Base-by-base conservation (phyloP, 2,888 invertebrate species). In the Eilema griseolum region DNA sequence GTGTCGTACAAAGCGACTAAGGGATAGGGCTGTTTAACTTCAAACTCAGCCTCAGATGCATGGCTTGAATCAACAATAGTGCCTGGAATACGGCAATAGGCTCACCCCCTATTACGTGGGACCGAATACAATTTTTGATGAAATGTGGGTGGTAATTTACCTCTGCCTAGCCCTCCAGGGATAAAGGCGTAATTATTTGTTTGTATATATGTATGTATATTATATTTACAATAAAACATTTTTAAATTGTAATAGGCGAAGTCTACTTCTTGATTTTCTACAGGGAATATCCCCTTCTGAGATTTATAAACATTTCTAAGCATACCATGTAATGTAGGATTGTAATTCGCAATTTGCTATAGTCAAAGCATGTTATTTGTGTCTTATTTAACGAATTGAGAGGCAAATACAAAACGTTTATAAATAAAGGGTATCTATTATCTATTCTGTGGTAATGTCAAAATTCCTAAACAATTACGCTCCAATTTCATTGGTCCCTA, bases 381-480 rank as follows among this genome's bases (percentile, higher is more conserved):
- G 20, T 46, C 46, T 46, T 46, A 46, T 52, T 20, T 52, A 52
- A n/a, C 52, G 10, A 52, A n/a, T 52, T 52, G 8, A 52, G 20
- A n/a, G 20, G 52, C n/a, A 20, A 52, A n/a, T 52, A 52, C n/a
- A 52, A 52, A 52, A 52, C 52, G 52, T 52, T 52, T 52, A 52
- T n/a, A n/a, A n/a, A 52, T n/a, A 52, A 52, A 52, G n/a, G 52
- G 52, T 52, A 52, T n/a, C 52, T 52, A 52, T 52, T 52, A 20
- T 52, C 52, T 52, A 52, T 52, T n/a, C 52, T n/a, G n/a, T 52
- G n/a, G 20, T 52, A n/a, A 52, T 52, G n/a, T 52, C 20, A 52
- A 41, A 41, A 41, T 41, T 41, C 41, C 41, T 41, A 41, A 41
- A 41, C 41, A 41, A 41, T 41, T 41, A 46, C 20, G 46, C 20